These are phyloP conservation scores for Lithobates sylvaticus DNA, from an alignment of 2,797 vertebrate genomes.

Conservation along the genomic window DNA sequence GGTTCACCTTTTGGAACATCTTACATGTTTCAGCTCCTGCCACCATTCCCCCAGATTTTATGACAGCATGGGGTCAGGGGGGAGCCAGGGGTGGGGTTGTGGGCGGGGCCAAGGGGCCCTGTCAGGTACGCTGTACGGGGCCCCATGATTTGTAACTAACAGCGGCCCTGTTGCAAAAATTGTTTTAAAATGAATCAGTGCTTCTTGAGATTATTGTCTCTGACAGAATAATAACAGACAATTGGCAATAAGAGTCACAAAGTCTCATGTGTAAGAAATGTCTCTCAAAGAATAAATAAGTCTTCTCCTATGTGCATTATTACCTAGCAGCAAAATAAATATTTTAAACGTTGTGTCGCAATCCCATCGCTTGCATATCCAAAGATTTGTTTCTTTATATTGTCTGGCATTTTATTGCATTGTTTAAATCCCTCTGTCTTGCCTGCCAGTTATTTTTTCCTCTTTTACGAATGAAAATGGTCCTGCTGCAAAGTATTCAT, in stretches of 20 bases:
- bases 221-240: slow-evolving; percentile 63
- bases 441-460: slow-evolving; percentile 49
- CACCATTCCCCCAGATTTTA: too few relatives aligned
- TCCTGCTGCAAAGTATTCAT: slow-evolving; percentile 41
- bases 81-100: too few relatives aligned
- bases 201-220: slow-evolving; percentile 62
- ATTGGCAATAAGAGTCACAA: slow-evolving; percentile 59
- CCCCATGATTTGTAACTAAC: too few relatives aligned
- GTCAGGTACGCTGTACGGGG: too few relatives aligned
- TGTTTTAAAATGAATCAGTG: slow-evolving; percentile 63
- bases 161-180: too few relatives aligned
- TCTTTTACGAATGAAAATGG: slow-evolving; percentile 43
- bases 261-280: slow-evolving; percentile 60
- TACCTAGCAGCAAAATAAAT: slow-evolving; percentile 61
- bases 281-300: slow-evolving; percentile 60
- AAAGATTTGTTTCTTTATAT: slow-evolving; percentile 58
- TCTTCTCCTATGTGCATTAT: slow-evolving; percentile 60
- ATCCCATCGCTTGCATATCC: slow-evolving; percentile 54
- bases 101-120: too few relatives aligned
- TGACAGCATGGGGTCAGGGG: too few relatives aligned
- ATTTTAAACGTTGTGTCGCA: slow-evolving; percentile 60
- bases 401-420: slow-evolving; percentile 54
- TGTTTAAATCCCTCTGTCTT: slow-evolving; percentile 53
- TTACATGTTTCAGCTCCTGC: too few relatives aligned
- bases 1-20: too few relatives aligned